Percentiles rank a stretch among this genome's conserved stretches.
Conservation (phyloP, 2,113 vertebrate species). For the Herpetotheres cachinnans region DNA sequence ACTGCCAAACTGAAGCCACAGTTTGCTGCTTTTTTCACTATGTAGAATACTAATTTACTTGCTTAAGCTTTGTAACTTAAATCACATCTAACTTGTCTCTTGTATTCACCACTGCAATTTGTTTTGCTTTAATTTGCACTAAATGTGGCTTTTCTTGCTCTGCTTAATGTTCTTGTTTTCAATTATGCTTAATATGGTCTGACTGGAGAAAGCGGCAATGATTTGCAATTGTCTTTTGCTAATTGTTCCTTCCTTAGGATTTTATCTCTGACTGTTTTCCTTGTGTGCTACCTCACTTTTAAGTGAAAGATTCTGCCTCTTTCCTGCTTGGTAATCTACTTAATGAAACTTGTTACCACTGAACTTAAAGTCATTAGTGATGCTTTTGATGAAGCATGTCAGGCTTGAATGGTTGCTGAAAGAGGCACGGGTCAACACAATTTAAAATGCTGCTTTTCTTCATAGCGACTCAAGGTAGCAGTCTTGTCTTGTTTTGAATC, state of each 20-base stretch:
- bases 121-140: background rate
- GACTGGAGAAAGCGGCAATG: background rate
- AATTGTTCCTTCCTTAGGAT: background rate
- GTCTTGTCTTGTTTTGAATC: background rate
- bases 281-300: background rate
- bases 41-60: background rate
- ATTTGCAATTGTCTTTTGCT: background rate
- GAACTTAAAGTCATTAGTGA: background rate
- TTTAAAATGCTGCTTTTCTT: background rate
- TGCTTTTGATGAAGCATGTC: background rate
- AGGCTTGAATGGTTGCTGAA: background rate
- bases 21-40: background rate
- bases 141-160: background rate
- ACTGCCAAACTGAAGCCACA: background rate
- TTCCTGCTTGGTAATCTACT: background rate
- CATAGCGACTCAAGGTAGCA: background rate
- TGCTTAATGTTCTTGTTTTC: background rate
- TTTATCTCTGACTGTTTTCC: background rate
- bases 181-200: background rate
- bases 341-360: background rate
- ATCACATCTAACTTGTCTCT: background rate
- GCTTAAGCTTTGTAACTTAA: background rate
- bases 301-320: background rate
- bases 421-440: background rate
- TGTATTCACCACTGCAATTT: background rate